Evolutionary conservation across 2,113 vertebrate genomes (phyloP).

Genomic region (Chrysemys picta): DNA sequence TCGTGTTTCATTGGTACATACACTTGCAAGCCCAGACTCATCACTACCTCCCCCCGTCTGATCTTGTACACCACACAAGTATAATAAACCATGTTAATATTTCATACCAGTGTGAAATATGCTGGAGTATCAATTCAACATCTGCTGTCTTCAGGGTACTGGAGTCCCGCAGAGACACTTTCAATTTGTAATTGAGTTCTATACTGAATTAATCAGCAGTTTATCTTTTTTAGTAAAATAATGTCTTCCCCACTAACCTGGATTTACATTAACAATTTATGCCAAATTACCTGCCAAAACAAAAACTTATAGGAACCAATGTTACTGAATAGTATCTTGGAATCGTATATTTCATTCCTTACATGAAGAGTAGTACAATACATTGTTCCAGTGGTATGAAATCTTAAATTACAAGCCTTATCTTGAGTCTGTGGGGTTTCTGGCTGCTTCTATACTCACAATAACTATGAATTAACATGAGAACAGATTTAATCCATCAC

Average conservation of each 20-base stretch:
- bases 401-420: conserved; percentile 22
- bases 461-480: background rate
- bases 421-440: background rate
- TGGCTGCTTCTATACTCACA: background rate
- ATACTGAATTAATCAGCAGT: conserved; percentile 99
- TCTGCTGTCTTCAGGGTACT: conserved; percentile 90
- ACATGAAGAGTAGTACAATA: background rate
- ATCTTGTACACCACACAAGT: conserved; percentile 78
- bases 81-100: conserved; percentile 95
- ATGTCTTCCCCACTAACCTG: conserved; percentile 86
- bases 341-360: conserved; percentile 54
- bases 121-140: conserved; percentile 94
- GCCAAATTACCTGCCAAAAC: conserved; percentile 84
- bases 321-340: no score
- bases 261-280: conserved; percentile 89
- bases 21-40: conserved; percentile 22
- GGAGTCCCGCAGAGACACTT: conserved; percentile 89
- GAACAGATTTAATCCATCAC: background rate
- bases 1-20: background rate
- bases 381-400: conserved; percentile 40
- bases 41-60: conserved; percentile 67
- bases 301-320: conserved; percentile 56
- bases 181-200: conserved; percentile 98
- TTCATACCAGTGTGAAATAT: conserved; percentile 95
- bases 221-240: conserved; percentile 97